Conservation (phyloP, 2,888 invertebrate species). For the Copidosoma aretas region DNA sequence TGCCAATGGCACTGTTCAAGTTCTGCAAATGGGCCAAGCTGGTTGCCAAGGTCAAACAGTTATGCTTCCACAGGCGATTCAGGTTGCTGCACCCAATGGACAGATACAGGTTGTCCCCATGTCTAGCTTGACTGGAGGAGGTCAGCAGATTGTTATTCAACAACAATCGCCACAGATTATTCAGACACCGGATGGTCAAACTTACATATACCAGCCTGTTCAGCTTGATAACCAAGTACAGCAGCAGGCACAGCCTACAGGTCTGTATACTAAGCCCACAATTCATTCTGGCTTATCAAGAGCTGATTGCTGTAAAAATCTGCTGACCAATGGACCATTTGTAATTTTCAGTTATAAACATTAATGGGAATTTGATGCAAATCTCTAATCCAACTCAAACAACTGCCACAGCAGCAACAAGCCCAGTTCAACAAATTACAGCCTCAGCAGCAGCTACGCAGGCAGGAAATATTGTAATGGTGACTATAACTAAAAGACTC, state of each 20-base stretch:
- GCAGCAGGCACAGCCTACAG: conserved; percentile 68
- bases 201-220: conserved; percentile 86
- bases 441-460: conserved; percentile 59
- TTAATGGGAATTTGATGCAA: conserved; percentile 81
- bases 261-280: conserved; percentile 54
- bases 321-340: neutral
- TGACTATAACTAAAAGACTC: conserved; percentile 62
- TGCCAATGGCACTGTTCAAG: conserved; percentile 58
- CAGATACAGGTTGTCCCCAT: conserved; percentile 79
- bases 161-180: conserved; percentile 80
- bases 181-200: conserved; percentile 92
- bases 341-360: conserved; percentile 69
- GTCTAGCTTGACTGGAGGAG: conserved; percentile 66
- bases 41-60: conserved; percentile 66
- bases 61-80: conserved; percentile 66
- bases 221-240: conserved; percentile 67
- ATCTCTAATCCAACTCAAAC: conserved; percentile 64
- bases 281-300: conserved; percentile 2
- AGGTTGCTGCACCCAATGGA: conserved; percentile 71
- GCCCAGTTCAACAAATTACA: conserved; percentile 62
- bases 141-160: conserved; percentile 69
- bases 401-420: conserved; percentile 64
- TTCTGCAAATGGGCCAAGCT: conserved; percentile 64
- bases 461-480: conserved; percentile 78
- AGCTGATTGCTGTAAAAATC: neutral